Evolutionary conservation across 2,113 vertebrate species (phyloP), one percentile per base, ranked within the genome.

Genomic region (Mastomys coucha): DNA sequence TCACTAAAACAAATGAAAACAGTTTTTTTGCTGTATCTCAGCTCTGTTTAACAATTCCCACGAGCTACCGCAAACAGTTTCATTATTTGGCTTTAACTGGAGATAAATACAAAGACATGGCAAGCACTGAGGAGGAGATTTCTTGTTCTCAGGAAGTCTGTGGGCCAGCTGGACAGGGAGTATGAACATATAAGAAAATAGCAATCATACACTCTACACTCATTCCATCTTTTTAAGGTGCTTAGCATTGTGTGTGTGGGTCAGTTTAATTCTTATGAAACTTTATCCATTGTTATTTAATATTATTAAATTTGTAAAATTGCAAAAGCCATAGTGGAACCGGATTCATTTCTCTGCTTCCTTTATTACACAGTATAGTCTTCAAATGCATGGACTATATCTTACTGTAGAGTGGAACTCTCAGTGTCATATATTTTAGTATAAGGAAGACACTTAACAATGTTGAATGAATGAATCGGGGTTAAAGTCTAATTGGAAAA

Each of bases 81-180:
- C 53, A 51, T 94, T 96, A 51, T 94, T 96, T 93, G 88, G 9
- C 69, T 85, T 96, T 91, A 81, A 93, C 58, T 94, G 87, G 95
- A 31, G 42, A 77, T 24, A 72, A 65, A 86, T 1, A 53, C 24
- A 91, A 95, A 96, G 45, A 45, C 75, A 91, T n/a, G 67, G 6
- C 58, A 84, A 96, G 70, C 31, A 90, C 28, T 7, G 56, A 51
- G 58, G 39, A 84, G 45, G 22, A 78, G 84, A 19, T 4, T 36
- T 93, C 28, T 94, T 88, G 7, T 96, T 84, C n/a, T 96, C 26
- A 58, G 45, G 63, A 75, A 75, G 24, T 63, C 92, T 97, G 42
- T 16, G 51, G 60, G 67, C 14, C 16, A 90, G 0, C 63, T n/a
- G n/a, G n/a, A 17, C 9, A 92, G 53, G 24, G 53, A 89, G 12